Conservation (phyloP, 2,888 invertebrate species). For the Lasioglossum morio region DNA sequence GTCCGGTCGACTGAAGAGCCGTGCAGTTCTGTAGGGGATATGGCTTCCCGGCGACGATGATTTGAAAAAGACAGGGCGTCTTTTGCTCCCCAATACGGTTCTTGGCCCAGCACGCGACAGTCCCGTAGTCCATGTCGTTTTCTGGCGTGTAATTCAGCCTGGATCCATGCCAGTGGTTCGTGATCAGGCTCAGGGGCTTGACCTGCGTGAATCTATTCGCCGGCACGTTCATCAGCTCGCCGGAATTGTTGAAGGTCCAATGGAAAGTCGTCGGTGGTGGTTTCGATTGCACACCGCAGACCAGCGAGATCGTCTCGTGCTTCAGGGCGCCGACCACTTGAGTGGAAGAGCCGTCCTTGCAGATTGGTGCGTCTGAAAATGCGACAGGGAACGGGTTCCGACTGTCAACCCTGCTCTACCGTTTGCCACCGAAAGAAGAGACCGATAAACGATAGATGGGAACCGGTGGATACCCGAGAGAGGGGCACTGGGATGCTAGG, state of each 20-base stretch:
- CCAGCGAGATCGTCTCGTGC: slow-evolving; percentile 93
- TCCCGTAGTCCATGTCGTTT: slow-evolving; percentile 95
- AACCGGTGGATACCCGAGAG: not conserved
- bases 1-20: slow-evolving; percentile 85
- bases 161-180: slow-evolving; percentile 88
- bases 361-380: slow-evolving; percentile 78
- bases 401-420: not conserved
- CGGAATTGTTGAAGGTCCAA: slow-evolving; percentile 97
- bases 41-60: slow-evolving; percentile 94
- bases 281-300: slow-evolving; percentile 95
- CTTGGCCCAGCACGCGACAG: slow-evolving; percentile 93
- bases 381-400: slow-evolving; percentile 24
- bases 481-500: not conserved
- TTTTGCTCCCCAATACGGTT: slow-evolving; percentile 94
- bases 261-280: slow-evolving; percentile 93
- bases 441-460: not conserved
- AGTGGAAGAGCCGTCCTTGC: slow-evolving; percentile 88
- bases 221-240: slow-evolving; percentile 92
- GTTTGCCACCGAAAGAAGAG: not conserved
- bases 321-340: slow-evolving; percentile 94
- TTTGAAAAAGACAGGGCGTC: slow-evolving; percentile 94
- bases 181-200: slow-evolving; percentile 77
- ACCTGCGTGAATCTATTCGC: slow-evolving; percentile 86
- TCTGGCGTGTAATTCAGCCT: slow-evolving; percentile 93
- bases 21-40: slow-evolving; percentile 95